Evolutionary conservation across 2,113 vertebrate genomes (phyloP).

Genomic region (Elephas maximus): DNA sequence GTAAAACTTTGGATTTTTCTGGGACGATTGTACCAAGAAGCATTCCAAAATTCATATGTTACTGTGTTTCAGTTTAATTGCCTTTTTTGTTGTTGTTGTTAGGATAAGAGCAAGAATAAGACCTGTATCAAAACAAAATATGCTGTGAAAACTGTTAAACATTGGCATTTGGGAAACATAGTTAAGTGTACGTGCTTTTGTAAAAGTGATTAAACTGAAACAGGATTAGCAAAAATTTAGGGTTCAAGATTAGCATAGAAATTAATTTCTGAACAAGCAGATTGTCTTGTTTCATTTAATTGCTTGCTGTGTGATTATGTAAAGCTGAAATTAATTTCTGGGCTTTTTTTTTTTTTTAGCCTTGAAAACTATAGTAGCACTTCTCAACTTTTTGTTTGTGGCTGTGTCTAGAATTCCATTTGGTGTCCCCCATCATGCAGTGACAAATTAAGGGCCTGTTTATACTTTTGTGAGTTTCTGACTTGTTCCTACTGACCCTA

Average conservation of each 20-base stretch:
- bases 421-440: slow-evolving; percentile 26
- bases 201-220: slow-evolving; percentile 81
- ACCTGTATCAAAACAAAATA: slow-evolving; percentile 85
- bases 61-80: slow-evolving; percentile 2
- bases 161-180: slow-evolving; percentile 66
- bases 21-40: slow-evolving; percentile 14
- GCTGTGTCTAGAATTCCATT: slow-evolving; percentile 52
- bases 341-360: slow-evolving; percentile 42
- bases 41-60: not conserved
- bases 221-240: slow-evolving; percentile 77
- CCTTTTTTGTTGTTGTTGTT: not conserved
- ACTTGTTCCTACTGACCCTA: slow-evolving; percentile 63
- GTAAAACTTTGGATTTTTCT: slow-evolving; percentile 35
- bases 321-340: slow-evolving; percentile 80
- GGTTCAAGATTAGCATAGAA: slow-evolving; percentile 82
- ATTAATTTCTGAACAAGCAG: slow-evolving; percentile 81
- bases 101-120: slow-evolving; percentile 63
- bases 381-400: slow-evolving; percentile 59
- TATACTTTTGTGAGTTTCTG: slow-evolving; percentile 52
- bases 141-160: slow-evolving; percentile 77
- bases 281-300: slow-evolving; percentile 77
- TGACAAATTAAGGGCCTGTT: slow-evolving; percentile 51
- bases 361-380: slow-evolving; percentile 45
- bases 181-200: slow-evolving; percentile 75
- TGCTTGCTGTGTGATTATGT: slow-evolving; percentile 75